Base-by-base conservation (phyloP, 2,797 vertebrate genomes). In the Karalla daura region DNA sequence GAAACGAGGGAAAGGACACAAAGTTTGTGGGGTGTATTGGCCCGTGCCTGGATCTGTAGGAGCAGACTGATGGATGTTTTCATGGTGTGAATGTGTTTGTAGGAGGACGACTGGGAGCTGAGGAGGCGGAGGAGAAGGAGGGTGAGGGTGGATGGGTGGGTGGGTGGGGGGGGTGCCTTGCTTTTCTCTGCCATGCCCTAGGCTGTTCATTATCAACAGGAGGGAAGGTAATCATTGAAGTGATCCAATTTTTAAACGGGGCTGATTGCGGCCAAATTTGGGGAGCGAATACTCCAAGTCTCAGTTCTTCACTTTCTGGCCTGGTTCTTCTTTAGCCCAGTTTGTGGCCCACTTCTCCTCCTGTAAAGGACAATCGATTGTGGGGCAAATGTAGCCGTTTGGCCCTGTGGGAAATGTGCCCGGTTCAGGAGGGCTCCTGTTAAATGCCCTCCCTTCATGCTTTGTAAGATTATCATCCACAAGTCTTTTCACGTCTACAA, bases 301-400 rank as follows among this genome's bases (percentile, higher is more conserved):
- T 64, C 63, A 59, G 10, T 61, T 68, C 56, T 61, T 79, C 63
- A 78, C 74, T 76, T 54, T 7, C 35, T 89, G 89, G 60, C 90
- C 91, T 92, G 30, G 60, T 92, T 92, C 81, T 86, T 50, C 76
- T 87, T 78, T 91, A 91, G 86, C 91, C 90, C 88, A 92, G 76
- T 92, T 92, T 89, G 43, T 92, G 91, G 41, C 90, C 89, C 87
- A 92, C 76, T 91, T 91, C 49, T 74, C n/a, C 45, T 75, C 77
- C 54, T 20, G 35, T n/a, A 35, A 71, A 75, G 64, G 25, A 69
- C 30, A 32, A 87, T 77, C 5, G 55, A 78, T 86, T 81, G 73
- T 7, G 59, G 69, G 75, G 33, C 35, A 60, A 63, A 12, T 13
- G 11, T 60, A n/a, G n/a, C n/a, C 3, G 33, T 27, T 58, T 50